Evolutionary conservation across 1,140 invertebrate genomes (phyloP).

Genomic region (Acromyrmex heyeri): DNA sequence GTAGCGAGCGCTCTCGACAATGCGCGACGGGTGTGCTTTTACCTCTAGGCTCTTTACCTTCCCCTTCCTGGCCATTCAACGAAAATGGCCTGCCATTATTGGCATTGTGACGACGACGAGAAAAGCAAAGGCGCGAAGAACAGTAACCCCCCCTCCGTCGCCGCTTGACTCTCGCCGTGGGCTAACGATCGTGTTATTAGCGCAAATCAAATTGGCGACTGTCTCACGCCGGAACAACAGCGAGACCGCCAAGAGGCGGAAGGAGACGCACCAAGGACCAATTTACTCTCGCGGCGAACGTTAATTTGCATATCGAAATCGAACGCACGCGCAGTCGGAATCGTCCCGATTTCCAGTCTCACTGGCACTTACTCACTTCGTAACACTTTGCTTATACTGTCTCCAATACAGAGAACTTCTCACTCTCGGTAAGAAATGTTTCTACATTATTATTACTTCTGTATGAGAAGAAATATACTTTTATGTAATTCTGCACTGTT

Average conservation of each 20-base stretch:
- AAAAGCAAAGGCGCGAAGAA: constrained; percentile 48
- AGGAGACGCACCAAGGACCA: constrained; percentile 22
- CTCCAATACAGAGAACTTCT: constrained; percentile 6
- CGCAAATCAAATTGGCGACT: constrained; percentile 77
- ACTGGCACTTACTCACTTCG: neutral
- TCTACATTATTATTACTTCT: neutral
- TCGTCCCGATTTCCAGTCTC: constrained; percentile 48
- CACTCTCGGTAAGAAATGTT: constrained; percentile 10
- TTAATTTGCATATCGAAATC: constrained; percentile 77
- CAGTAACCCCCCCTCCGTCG: constrained; percentile 45
- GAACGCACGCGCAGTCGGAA: constrained; percentile 44
- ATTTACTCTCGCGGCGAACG: constrained; percentile 62
- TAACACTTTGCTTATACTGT: neutral
- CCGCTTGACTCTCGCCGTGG: constrained; percentile 66
- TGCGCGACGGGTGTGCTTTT: constrained; percentile 82
- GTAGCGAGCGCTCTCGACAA: constrained; percentile 76
- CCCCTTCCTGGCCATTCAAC: constrained; percentile 75
- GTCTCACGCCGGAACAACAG: constrained; percentile 68
- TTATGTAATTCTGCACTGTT: constrained; percentile 2
- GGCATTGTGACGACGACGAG: constrained; percentile 77
- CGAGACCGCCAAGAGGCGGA: constrained; percentile 4
- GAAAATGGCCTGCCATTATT: constrained; percentile 78
- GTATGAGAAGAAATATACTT: constrained; percentile 4
- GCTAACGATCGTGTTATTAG: constrained; percentile 83
- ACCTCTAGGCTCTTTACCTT: constrained; percentile 72